Percentiles rank a stretch among this genome's conserved stretches.
phyloP scores from a whole-genome alignment of 2,797 vertebrate genomes.

The Leptodactylus fallax region DNA sequence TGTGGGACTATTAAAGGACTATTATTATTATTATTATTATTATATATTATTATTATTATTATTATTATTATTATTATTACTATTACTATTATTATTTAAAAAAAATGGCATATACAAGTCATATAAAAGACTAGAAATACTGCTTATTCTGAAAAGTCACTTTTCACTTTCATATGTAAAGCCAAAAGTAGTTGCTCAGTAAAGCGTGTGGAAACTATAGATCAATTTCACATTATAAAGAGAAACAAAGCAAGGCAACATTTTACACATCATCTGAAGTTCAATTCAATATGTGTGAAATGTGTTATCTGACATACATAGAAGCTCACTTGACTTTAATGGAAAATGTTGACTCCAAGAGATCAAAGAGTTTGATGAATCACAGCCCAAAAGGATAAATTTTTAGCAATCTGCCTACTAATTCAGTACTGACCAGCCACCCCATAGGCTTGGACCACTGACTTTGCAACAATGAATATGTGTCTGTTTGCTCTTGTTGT shows the following conservation, averaged over 20 bases:
- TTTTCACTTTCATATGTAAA: not conserved
- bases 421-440: not conserved
- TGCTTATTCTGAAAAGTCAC: too few relatives aligned
- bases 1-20: too few relatives aligned
- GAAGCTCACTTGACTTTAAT: conserved; percentile 63
- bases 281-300: conserved; percentile 68
- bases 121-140: too few relatives aligned
- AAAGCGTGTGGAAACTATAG: conserved; percentile 64
- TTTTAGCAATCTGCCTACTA: not conserved
- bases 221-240: conserved; percentile 66
- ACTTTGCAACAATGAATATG: not conserved
- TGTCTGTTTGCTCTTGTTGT: too few relatives aligned
- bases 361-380: conserved; percentile 33
- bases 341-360: conserved; percentile 46
- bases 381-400: not conserved
- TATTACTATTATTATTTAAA: too few relatives aligned
- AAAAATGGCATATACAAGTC: too few relatives aligned
- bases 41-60: too few relatives aligned
- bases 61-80: too few relatives aligned
- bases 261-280: conserved; percentile 67
- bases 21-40: too few relatives aligned
- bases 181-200: not conserved
- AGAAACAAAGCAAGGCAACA: conserved; percentile 62
- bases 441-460: not conserved
- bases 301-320: conserved; percentile 65